A percentile compares a stretch with the other conserved stretches of the same genome.
Conservation (phyloP, 2,113 vertebrate genomes). For the Bubo scandiacus region DNA sequence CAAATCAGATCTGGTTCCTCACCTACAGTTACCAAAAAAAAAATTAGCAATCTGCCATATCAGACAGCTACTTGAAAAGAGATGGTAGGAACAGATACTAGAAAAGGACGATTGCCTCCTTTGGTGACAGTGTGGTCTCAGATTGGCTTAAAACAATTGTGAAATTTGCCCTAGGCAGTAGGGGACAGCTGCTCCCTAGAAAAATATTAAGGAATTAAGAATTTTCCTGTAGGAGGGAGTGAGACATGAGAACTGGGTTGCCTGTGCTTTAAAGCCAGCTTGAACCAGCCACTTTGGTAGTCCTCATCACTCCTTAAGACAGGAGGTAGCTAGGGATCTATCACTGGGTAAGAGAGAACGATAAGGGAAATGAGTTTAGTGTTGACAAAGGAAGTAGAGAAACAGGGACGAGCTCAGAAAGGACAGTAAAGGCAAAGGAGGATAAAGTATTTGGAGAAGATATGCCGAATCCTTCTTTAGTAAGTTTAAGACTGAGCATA, state of each 20-base stretch:
- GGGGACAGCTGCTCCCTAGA: background rate
- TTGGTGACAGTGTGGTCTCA: background rate
- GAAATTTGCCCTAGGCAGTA: background rate
- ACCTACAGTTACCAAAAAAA: background rate
- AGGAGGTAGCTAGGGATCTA: background rate
- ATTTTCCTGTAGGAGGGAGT: background rate
- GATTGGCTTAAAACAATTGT: background rate
- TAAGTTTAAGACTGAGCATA: background rate
- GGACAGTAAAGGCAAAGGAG: background rate
- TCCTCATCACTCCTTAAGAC: background rate
- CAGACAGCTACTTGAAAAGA: background rate
- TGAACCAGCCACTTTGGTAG: background rate
- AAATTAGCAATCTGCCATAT: background rate
- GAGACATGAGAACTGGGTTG: background rate
- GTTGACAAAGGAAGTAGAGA: background rate
- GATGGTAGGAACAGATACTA: background rate
- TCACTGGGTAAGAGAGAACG: accelerated
- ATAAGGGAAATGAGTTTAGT: background rate
- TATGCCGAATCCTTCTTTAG: background rate
- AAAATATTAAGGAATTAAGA: background rate
- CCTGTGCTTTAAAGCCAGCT: background rate
- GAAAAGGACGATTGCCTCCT: background rate
- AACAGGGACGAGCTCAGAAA: background rate
- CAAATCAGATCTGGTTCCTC: background rate
- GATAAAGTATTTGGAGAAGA: background rate